Conservation (phyloP, 2,888 invertebrate genomes). For the Koerneria pararmatus region DNA sequence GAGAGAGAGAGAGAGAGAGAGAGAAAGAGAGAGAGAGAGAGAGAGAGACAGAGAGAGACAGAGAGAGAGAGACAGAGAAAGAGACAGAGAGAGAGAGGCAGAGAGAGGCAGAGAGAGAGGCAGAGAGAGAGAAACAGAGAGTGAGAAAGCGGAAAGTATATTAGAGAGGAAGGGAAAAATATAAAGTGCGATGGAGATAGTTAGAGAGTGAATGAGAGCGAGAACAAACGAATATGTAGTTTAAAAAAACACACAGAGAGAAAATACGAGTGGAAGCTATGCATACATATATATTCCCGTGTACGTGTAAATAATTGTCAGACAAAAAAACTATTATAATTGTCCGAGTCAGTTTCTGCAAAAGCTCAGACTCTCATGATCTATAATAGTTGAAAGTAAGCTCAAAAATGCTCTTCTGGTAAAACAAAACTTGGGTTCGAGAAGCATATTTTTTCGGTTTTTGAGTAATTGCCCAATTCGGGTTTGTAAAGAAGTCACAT, state of each 20-base stretch:
- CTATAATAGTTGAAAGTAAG: too few relatives aligned
- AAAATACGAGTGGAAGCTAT: not conserved
- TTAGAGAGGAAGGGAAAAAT: constrained; percentile 2
- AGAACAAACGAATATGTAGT: not conserved
- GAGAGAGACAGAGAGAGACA: constrained; percentile 12
- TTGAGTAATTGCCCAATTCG: too few relatives aligned
- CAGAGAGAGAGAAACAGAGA: not conserved
- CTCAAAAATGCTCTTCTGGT: too few relatives aligned
- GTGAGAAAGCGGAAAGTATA: not conserved
- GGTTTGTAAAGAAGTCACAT: too few relatives aligned
- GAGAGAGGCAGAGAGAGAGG: not conserved
- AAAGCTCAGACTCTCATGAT: too few relatives aligned
- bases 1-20: constrained; percentile 2
- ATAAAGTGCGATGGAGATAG: not conserved
- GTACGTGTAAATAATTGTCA: too few relatives aligned
- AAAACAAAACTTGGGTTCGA: too few relatives aligned
- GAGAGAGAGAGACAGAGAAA: constrained; percentile 21
- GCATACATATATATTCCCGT: too few relatives aligned
- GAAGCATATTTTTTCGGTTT: too few relatives aligned
- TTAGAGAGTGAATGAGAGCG: not conserved
- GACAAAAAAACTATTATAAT: too few relatives aligned
- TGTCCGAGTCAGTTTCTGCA: too few relatives aligned
- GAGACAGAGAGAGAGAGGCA: not conserved
- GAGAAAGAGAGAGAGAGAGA: not conserved
- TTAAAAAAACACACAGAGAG: not conserved